Evolutionary conservation across 2,797 vertebrate species (phyloP), one percentile per base, ranked within the genome.

Genomic region (Sphenopsis melanotis): DNA sequence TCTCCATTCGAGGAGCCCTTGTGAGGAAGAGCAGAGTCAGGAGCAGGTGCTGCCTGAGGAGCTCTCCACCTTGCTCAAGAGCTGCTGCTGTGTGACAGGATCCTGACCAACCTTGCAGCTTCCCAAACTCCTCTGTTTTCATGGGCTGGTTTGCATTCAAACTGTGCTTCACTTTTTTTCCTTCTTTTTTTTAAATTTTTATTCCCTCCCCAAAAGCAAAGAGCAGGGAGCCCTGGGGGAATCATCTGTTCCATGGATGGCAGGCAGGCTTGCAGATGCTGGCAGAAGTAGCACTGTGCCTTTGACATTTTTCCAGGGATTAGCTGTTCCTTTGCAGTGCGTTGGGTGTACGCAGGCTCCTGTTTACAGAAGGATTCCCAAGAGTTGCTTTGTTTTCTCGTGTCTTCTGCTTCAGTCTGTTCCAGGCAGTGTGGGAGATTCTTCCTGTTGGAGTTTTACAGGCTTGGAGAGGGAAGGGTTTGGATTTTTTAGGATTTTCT

Each of bases 251-350:
- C 57, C 50, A 6, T 22, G 78, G 76, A 85, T 52, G 79, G 84
- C 81, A 87, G 57, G 78, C 79, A 71, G 75, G 44, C 61, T 15
- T 85, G 61, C 71, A 74, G 90, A 13, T 92, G 92, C 13, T 91
- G 87, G 55, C 0, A 1, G 90, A n/a, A 86, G 90, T 59, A 74
- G 47, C 14, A 0, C 50, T 37, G 9, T 72, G 55, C 34, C 53
- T 32, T 37, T 88, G 94, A 89, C 36, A 65, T 96, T 97, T 96
- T 95, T 19, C 50, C 89, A 91, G 87, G 92, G 95, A 95, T 97
- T 86, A 96, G 72, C 87, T 93, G 89, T 93, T 95, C 72, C 71
- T 83, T 49, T 72, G 55, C 79, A 55, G 69, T 15, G 52, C 5
- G 4, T 22, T 57, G 37, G 75, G 61, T 41, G n/a, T 47, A n/a